Evolutionary conservation across 2,888 invertebrate genomes (phyloP), one percentile per base, ranked within the genome.

Genomic region (Ethmia dodecea): DNA sequence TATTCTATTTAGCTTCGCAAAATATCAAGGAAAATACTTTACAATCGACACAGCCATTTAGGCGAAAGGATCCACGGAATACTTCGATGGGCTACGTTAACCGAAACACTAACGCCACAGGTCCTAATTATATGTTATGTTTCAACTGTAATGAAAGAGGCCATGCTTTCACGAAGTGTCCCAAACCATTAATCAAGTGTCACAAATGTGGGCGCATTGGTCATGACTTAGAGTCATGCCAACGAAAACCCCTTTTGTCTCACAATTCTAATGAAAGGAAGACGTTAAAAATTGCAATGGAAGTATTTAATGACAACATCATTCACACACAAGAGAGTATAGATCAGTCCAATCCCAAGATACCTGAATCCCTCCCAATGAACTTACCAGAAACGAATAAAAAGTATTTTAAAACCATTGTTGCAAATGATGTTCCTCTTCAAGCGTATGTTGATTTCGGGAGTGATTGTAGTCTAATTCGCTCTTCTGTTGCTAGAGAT

Each of bases 381-480:
- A n/a, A n/a, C n/a, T n/a, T n/a, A n/a, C n/a, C n/a, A n/a, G n/a
- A 32, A 13, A 11, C n/a, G 5, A 41, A 42, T 22, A 33, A 41
- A 9, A 47, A 47, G 11, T 44, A 25, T 28, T 38, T 13, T 28
- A 47, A 47, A 32, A 14, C 14, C 2, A 18, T 38, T 8, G 5
- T 15, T 10, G 28, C 41, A 3, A 35, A 41, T 26, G 35, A 27
- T 13, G 13, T 28, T 12, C 4, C 6, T 6, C 32, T 44, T 3
- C 18, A 13, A 5, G 35, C 37, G 4, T 48, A 28, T 18, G 27
- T 45, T 6, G 43, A 45, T 24, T 49, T 49, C 26, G 43, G 45
- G 6, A 45, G 42, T 20, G 40, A 48, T 4, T 40, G 45, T 13
- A 40, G 34, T 15, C 27, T 48, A 0, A 33, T 45, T 8, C 36